These are phyloP conservation scores for Philantomba maxwellii DNA, from an alignment of 2,113 vertebrate genomes.

Conservation along the genomic window DNA sequence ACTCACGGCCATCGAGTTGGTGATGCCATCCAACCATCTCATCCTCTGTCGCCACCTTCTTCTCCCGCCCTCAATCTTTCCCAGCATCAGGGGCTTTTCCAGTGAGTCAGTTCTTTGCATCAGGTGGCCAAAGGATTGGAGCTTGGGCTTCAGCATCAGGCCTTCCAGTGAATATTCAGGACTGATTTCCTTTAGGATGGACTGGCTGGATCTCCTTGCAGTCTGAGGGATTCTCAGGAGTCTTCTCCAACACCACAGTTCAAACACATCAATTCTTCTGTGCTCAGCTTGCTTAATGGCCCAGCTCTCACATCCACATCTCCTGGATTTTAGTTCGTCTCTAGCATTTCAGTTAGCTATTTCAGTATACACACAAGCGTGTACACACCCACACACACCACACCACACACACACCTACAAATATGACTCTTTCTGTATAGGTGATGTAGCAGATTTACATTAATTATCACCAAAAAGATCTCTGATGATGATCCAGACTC, in stretches of 20 bases:
- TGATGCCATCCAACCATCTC: not conserved
- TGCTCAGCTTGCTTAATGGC: not conserved
- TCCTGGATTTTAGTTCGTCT: not conserved
- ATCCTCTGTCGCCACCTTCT: not conserved
- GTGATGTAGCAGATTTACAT: not conserved
- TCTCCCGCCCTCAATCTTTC: not conserved
- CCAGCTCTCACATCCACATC: not conserved
- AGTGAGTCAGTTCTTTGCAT: not conserved
- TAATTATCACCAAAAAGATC: not conserved
- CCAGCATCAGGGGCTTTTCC: not conserved
- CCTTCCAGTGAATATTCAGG: not conserved
- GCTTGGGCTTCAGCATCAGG: not conserved
- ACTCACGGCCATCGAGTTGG: rapidly evolving
- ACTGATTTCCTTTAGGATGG: not conserved
- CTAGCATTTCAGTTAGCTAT: not conserved
- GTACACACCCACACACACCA: not conserved
- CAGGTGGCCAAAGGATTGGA: not conserved
- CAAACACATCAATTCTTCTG: not conserved
- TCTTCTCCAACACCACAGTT: not conserved
- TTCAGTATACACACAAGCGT: rapidly evolving
- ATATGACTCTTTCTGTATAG: not conserved
- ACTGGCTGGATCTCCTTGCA: not conserved
- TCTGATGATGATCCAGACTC: not conserved
- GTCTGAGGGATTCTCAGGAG: not conserved
- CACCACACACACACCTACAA: too few relatives aligned